Conservation (phyloP, 2,888 invertebrate genomes). For the Scaptomyza reducta region DNA sequence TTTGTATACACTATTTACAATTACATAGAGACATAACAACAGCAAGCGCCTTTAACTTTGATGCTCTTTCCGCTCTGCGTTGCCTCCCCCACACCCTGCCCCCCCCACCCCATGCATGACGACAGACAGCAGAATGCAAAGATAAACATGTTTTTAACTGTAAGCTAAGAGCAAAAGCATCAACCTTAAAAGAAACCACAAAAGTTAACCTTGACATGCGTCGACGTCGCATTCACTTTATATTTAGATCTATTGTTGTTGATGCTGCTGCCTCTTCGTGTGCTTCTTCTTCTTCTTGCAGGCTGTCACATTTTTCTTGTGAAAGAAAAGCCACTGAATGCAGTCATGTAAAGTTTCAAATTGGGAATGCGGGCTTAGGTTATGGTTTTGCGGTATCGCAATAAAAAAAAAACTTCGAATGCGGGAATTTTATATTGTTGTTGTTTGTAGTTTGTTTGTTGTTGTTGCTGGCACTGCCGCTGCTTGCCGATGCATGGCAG, state of each 20-base stretch:
- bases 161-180: conserved; percentile 32
- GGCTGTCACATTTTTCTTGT: conserved; percentile 26
- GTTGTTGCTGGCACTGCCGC: no score
- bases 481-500: conserved; percentile 49
- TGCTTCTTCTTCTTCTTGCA: conserved; percentile 1
- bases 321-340: neutral
- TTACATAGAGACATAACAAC: neutral
- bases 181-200: conserved; percentile 24
- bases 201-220: conserved; percentile 30
- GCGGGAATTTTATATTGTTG: conserved; percentile 18
- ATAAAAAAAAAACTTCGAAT: conserved; percentile 57
- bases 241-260: neutral
- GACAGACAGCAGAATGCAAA: conserved; percentile 44
- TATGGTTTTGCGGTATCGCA: conserved; percentile 10
- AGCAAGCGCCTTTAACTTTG: neutral
- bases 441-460: conserved; percentile 18
- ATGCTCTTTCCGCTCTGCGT: neutral
- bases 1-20: conserved; percentile 34
- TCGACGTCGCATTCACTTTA: neutral
- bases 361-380: conserved; percentile 37
- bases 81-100: neutral
- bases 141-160: conserved; percentile 65
- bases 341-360: conserved; percentile 17
- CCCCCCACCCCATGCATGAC: no score
- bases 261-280: neutral